These are phyloP conservation scores for Acrobasis repandana DNA, from an alignment of 2,888 invertebrate species.

Conservation along the genomic window DNA sequence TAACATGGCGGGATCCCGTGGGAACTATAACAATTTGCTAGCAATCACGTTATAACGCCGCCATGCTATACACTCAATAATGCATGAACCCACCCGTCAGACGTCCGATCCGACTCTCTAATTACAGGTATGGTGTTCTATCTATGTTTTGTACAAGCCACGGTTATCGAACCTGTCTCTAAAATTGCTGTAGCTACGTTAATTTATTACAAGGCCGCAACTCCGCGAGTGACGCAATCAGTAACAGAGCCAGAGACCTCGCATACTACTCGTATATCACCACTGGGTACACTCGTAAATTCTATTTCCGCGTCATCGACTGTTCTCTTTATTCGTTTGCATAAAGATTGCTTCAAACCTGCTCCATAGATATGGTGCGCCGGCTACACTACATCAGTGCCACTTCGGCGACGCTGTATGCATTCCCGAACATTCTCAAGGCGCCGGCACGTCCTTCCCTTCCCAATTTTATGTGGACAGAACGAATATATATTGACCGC, in stretches of 20 bases:
- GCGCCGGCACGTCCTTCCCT: constrained; percentile 50
- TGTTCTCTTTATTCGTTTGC: constrained; percentile 48
- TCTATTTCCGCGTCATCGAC: constrained; percentile 69
- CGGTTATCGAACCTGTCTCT: constrained; percentile 69
- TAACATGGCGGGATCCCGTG: constrained; percentile 56
- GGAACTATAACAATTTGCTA: constrained; percentile 68
- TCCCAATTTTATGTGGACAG: constrained; percentile 52
- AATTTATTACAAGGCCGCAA: constrained; percentile 62
- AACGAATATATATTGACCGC: constrained; percentile 54
- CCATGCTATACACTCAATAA: constrained; percentile 63
- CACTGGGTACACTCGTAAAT: constrained; percentile 62
- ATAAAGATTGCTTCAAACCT: constrained; percentile 54
- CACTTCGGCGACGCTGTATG: constrained; percentile 41
- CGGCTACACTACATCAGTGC: constrained; percentile 52
- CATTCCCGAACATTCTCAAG: constrained; percentile 52
- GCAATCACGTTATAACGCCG: constrained; percentile 53
- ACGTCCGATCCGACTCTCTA: constrained; percentile 59
- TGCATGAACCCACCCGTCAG: constrained; percentile 58
- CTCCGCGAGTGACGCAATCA: constrained; percentile 60
- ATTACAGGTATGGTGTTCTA: constrained; percentile 58
- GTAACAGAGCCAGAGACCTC: constrained; percentile 61
- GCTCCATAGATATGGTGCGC: constrained; percentile 47
- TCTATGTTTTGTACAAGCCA: constrained; percentile 46
- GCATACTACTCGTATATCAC: constrained; percentile 61
- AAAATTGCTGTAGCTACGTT: constrained; percentile 47